A percentile compares a stretch with the other conserved stretches of the same genome.
phyloP scores from a whole-genome alignment of 2,797 vertebrate species.

The Pygocentrus nattereri region DNA sequence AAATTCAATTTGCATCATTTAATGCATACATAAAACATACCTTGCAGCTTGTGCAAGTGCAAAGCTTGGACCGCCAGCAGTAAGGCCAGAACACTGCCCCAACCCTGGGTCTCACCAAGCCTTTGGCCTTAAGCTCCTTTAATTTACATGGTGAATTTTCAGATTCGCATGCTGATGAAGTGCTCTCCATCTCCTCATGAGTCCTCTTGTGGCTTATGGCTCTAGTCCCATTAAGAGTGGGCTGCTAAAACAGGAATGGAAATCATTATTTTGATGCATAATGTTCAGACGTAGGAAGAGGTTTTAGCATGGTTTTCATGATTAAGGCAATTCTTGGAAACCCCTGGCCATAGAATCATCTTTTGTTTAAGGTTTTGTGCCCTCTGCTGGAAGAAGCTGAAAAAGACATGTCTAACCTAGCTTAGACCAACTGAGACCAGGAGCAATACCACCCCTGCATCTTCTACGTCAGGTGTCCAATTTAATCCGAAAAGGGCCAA shows the following conservation, averaged over 20 bases:
- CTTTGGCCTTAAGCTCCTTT: conserved; percentile 77
- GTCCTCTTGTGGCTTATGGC: conserved; percentile 66
- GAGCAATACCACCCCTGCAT: too few relatives aligned
- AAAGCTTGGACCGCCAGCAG: conserved; percentile 89
- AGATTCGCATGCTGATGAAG: conserved; percentile 3
- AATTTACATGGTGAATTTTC: conserved; percentile 76
- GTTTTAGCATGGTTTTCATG: not conserved
- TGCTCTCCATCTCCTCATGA: conserved; percentile 61
- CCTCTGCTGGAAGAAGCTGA: conserved; percentile 29
- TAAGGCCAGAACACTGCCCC: conserved; percentile 92
- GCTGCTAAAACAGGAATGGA: conserved; percentile 52
- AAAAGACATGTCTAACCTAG: not conserved
- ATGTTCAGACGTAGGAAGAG: not conserved
- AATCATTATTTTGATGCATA: not conserved
- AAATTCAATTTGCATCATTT: not conserved
- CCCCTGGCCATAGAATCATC: not conserved
- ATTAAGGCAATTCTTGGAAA: not conserved
- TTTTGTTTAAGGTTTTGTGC: not conserved
- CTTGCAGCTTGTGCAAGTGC: conserved; percentile 89
- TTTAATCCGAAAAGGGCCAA: too few relatives aligned
- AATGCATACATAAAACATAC: conserved; percentile 68
- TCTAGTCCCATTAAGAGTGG: conserved; percentile 45
- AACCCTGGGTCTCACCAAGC: conserved; percentile 67
- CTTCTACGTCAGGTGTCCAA: too few relatives aligned
- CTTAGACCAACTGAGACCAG: not conserved